Base-by-base conservation (phyloP, 1,140 invertebrate genomes). In the Cepaea nemoralis region DNA sequence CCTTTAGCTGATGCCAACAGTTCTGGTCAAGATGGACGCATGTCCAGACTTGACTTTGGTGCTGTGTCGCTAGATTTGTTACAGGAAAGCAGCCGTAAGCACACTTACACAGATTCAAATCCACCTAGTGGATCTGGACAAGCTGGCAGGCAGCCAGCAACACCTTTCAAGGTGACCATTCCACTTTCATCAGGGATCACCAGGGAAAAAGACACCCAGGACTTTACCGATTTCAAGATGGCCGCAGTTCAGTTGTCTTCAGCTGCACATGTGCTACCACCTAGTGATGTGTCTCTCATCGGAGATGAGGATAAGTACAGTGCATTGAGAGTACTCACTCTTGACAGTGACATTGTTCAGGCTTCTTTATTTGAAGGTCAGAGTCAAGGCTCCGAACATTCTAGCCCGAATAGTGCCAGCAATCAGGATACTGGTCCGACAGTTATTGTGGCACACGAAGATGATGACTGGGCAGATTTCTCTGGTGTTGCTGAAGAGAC, bases 251-350 rank as follows among this genome's bases (percentile, higher is more conserved):
- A 5, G 27, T 0, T 40, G 2, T 10, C 66, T 33, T 10, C 71
- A 59, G 2, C 75, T 35, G 24, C 66, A 35, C 31, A 63, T 50
- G 14, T 39, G 78, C 48, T 31, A 22, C 12, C 82, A 0, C 39
- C 79, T 35, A 85, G 82, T 84, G 87, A 86, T 31, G 71, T 67
- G 69, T 81, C 84, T 67, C 81, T 90, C 3, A 88, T 90, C 42
- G 89, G 87, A 0, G 89, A 90, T 35, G 92, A 92, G 82, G 92
- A 93, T 80, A 92, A 91, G 81, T 93, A 93, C 85, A 90, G 91
- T 69, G 91, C 90, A 22, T 88, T 93, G 37, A 86, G 91, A 76
- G 73, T 40, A 37, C 74, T 92, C 39, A 82, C 75, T 39, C 69
- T 85, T 67, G 67, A 83, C 22, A 55, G 37, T 78, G 45, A 80